Percentiles rank a stretch among this genome's conserved stretches.
phyloP scores from a whole-genome alignment of 2,797 vertebrate genomes.

The Botia almorhae region DNA sequence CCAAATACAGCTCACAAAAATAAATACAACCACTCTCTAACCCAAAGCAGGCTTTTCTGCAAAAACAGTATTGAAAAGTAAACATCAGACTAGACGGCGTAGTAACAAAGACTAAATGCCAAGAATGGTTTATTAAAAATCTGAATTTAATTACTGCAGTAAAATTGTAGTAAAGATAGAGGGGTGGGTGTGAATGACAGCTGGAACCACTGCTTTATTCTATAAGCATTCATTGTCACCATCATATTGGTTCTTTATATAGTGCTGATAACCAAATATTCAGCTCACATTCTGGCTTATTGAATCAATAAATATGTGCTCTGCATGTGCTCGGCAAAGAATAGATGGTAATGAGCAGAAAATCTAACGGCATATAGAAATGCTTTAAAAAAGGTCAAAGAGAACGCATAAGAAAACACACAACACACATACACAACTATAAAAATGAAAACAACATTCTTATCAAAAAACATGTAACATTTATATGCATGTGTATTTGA shows the following conservation, averaged over 20 bases:
- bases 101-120: background rate
- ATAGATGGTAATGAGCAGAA: conserved; percentile 68
- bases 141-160: too few relatives aligned
- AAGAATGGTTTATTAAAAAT: background rate
- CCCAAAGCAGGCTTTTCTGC: background rate
- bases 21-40: background rate
- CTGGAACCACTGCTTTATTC: background rate
- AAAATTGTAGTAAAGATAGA: too few relatives aligned
- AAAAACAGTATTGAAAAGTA: background rate
- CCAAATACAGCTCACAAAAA: background rate
- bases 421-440: background rate
- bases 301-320: conserved; percentile 26
- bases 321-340: conserved; percentile 60
- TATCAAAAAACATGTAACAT: too few relatives aligned
- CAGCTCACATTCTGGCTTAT: conserved; percentile 11
- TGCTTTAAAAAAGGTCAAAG: conserved; percentile 67
- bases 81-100: background rate
- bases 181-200: too few relatives aligned
- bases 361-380: conserved; percentile 72
- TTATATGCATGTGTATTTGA: too few relatives aligned
- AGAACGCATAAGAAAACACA: conserved; percentile 55
- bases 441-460: background rate
- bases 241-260: background rate
- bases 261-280: conserved; percentile 24
- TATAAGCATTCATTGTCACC: background rate